These are phyloP conservation scores for Cuniculus paca DNA, from an alignment of 2,797 vertebrate species.

Conservation along the genomic window DNA sequence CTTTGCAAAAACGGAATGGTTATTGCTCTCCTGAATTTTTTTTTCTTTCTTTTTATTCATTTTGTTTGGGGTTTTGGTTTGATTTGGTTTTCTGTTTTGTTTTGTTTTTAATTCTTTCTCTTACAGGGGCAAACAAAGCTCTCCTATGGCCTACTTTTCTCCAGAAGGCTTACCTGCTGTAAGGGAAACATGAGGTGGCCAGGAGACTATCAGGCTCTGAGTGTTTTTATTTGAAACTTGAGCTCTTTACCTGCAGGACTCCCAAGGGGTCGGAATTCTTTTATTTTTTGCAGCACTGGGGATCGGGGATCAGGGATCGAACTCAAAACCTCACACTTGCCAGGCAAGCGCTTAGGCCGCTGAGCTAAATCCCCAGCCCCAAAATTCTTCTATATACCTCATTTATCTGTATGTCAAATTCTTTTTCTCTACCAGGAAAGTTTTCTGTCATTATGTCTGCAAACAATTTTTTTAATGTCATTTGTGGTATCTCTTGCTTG, in stretches of 20 bases:
- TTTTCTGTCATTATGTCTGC: too few relatives aligned
- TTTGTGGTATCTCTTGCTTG: too few relatives aligned
- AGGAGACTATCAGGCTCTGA: background rate
- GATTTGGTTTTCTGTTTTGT: background rate
- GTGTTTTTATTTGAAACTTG: background rate
- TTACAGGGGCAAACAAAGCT: background rate
- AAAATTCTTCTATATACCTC: too few relatives aligned
- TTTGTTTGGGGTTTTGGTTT: background rate
- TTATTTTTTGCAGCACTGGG: too few relatives aligned
- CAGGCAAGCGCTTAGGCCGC: too few relatives aligned
- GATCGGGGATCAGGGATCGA: too few relatives aligned
- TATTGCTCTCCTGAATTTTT: constrained; percentile 20
- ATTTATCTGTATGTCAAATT: too few relatives aligned
- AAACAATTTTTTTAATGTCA: too few relatives aligned
- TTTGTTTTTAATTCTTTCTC: background rate
- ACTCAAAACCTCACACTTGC: too few relatives aligned
- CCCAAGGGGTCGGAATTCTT: background rate
- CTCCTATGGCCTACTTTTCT: background rate
- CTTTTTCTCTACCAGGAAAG: too few relatives aligned
- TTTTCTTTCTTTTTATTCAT: background rate
- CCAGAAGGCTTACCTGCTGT: background rate
- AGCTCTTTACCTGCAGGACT: constrained; percentile 19
- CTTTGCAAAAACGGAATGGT: background rate
- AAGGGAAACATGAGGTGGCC: background rate
- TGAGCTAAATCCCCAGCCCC: too few relatives aligned